Conservation (phyloP, 2,888 invertebrate species). For the Rhynchonema sp. region DNA sequence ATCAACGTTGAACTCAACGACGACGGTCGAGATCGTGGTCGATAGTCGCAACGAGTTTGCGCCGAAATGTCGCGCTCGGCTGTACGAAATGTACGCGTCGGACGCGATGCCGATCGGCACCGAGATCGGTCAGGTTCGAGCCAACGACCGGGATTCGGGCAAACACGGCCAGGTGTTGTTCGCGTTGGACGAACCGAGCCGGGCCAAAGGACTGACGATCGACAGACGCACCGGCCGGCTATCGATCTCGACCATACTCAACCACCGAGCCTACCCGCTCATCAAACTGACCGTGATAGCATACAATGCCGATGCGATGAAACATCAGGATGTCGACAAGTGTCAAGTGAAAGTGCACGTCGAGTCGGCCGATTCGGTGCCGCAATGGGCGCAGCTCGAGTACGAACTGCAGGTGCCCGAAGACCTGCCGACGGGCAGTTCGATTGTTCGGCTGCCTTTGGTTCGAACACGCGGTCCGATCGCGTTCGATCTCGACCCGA, state of each 20-base stretch:
- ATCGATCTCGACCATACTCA: neutral
- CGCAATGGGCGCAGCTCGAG: neutral
- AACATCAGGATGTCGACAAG: neutral
- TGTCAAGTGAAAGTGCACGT: neutral
- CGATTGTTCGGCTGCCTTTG: neutral
- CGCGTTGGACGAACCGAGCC: neutral
- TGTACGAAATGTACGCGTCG: neutral
- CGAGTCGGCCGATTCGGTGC: neutral
- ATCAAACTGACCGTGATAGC: neutral
- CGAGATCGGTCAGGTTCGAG: constrained; percentile 62
- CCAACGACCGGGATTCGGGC: constrained; percentile 69
- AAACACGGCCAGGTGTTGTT: constrained; percentile 71
- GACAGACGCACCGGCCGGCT: neutral
- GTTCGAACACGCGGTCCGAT: neutral
- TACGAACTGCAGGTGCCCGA: neutral
- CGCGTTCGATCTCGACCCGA: neutral
- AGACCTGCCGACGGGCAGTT: neutral
- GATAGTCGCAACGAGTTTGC: constrained; percentile 66
- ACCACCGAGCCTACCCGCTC: neutral
- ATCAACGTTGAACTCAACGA: neutral
- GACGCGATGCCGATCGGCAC: constrained; percentile 51
- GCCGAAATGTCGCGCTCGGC: neutral
- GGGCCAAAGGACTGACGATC: neutral
- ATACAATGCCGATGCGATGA: neutral
- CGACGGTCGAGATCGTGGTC: constrained; percentile 47